Conservation (phyloP, 2,888 invertebrate species). For the Acanthosepion lycidas region DNA sequence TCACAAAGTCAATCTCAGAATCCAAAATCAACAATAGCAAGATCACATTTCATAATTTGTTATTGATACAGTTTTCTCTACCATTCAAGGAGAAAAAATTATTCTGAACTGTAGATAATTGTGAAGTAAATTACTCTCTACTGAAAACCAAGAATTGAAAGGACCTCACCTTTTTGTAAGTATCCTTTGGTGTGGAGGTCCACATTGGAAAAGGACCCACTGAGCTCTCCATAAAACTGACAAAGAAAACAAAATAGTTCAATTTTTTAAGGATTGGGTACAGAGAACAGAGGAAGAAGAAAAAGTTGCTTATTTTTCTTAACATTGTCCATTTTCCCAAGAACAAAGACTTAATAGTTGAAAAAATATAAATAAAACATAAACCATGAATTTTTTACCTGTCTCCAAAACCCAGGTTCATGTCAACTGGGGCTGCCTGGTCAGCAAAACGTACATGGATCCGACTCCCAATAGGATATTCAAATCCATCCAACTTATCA, state of each 20-base stretch:
- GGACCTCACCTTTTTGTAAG: slow-evolving; percentile 24
- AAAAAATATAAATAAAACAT: not conserved
- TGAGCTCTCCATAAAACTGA: slow-evolving; percentile 24
- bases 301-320: not conserved
- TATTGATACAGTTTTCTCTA: too few species aligned
- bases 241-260: not conserved
- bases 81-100: too few species aligned
- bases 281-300: not conserved
- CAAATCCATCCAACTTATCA: slow-evolving; percentile 91
- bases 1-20: too few species aligned
- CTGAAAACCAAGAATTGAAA: too few species aligned
- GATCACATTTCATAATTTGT: too few species aligned
- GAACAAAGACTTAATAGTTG: not conserved
- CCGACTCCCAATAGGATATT: slow-evolving; percentile 90
- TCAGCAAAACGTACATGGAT: slow-evolving; percentile 84
- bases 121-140: too few species aligned
- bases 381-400: not conserved
- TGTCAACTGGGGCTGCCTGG: slow-evolving; percentile 36
- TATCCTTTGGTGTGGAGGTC: slow-evolving; percentile 40
- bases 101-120: too few species aligned
- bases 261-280: not conserved
- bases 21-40: too few species aligned
- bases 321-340: too few species aligned
- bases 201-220: not conserved
- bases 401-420: slow-evolving; percentile 2